Conservation (phyloP, 2,888 invertebrate genomes). For the Rosalia funebris region DNA sequence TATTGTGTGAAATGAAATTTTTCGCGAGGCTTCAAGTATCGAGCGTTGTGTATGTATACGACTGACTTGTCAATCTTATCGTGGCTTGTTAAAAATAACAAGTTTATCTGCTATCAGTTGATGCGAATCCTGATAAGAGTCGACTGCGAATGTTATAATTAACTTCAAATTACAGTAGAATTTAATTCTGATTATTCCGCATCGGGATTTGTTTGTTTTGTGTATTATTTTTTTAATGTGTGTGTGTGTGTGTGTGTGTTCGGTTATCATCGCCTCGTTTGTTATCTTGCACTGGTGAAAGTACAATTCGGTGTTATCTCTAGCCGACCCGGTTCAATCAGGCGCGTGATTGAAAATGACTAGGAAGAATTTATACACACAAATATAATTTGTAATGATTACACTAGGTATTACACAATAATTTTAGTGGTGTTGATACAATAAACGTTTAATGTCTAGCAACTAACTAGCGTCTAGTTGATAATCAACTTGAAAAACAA, state of each 20-base stretch:
- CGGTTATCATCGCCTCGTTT: conserved; percentile 14
- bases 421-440: too few species aligned
- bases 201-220: conserved; percentile 22
- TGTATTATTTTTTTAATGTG: conserved; percentile 13
- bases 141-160: conserved; percentile 11
- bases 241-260: not conserved
- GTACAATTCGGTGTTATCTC: conserved; percentile 23
- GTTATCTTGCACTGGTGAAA: conserved; percentile 21
- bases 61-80: conserved; percentile 20
- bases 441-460: too few species aligned
- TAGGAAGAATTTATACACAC: conserved; percentile 1
- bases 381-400: not conserved
- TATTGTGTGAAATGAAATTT: not conserved
- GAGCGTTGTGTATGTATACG: not conserved
- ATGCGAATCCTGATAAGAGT: conserved; percentile 19
- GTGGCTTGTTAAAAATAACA: conserved; percentile 18
- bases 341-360: conserved; percentile 2
- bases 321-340: conserved; percentile 11
- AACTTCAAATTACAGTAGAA: conserved; percentile 16
- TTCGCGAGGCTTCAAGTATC: not conserved
- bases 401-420: too few species aligned
- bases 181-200: conserved; percentile 5
- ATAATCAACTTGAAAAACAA: too few species aligned
- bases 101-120: conserved; percentile 17
- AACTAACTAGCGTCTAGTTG: too few species aligned